Evolutionary conservation across 2,113 vertebrate species (phyloP), one percentile per base, ranked within the genome.

Genomic region (Jaculus jaculus): DNA sequence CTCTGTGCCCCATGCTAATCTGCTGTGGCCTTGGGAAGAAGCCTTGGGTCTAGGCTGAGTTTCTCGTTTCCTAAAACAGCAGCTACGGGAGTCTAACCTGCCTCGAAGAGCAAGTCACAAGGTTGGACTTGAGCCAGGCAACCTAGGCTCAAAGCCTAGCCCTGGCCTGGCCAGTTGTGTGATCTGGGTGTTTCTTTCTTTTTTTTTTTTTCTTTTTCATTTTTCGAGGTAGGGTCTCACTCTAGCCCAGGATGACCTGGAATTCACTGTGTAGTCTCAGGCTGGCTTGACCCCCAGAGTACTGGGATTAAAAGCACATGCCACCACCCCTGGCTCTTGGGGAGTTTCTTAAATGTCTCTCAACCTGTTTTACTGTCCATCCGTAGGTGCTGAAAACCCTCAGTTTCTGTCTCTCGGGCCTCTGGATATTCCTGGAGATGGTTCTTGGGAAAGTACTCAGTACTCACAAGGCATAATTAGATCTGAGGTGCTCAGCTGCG

Each of bases 361-460:
- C 66, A 60, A n/a, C 71, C 63, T 2, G 7, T 7, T 26, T 47
- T 34, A 15, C 11, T 66, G 61, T 32, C 86, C 68, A 13, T 15
- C 77, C 3, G 7, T 20, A 10, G 5, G 30, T 17, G 61, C 69
- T 42, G 54, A 63, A 47, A 86, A n/a, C 28, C 17, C 7, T 42
- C 72, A 3, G 71, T 26, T 51, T 26, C 66, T 42, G 15, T 51
- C 18, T 66, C n/a, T 18, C 20, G 3, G 78, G 24, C 32, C 2
- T 3, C 68, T 4, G 9, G 74, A 61, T 69, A 42, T 4, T 58
- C 65, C 7, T 20, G 0, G 7, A 0, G 1, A 5, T 0, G 11
- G 5, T 17, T 7, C 61, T 34, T 30, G 3, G 7, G 51, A 5
- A 73, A 60, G 47, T 15, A 0, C 63, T 2, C 18, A 34, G 20